Conservation (phyloP, 2,888 invertebrate species). For the Drosophila merina region DNA sequence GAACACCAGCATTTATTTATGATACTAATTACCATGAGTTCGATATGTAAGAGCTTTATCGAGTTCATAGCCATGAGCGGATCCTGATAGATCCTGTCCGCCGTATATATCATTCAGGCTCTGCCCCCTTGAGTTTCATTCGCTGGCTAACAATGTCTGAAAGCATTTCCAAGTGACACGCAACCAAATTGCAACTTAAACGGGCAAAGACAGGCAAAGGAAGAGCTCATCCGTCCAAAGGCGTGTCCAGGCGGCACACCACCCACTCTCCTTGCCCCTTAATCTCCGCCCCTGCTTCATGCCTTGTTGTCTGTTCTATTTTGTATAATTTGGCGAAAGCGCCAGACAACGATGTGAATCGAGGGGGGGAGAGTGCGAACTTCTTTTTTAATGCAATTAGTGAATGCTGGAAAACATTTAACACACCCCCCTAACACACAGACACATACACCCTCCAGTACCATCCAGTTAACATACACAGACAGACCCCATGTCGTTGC, state of each 20-base stretch:
- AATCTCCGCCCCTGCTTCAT: constrained; percentile 8
- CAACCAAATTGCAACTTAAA: constrained; percentile 75
- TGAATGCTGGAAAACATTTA: constrained; percentile 69
- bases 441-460: neutral
- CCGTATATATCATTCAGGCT: neutral
- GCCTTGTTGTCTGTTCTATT: constrained; percentile 54
- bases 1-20: too few species aligned
- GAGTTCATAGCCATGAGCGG: constrained; percentile 9
- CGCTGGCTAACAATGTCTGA: constrained; percentile 58
- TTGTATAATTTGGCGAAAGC: constrained; percentile 67
- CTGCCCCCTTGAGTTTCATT: neutral
- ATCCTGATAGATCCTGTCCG: constrained; percentile 23
- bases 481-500: constrained; percentile 25
- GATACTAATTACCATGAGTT: too few species aligned
- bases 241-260: constrained; percentile 33
- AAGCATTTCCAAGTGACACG: constrained; percentile 73
- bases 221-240: constrained; percentile 16
- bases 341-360: constrained; percentile 50
- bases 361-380: constrained; percentile 25
- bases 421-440: constrained; percentile 41
- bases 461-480: neutral
- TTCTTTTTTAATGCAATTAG: constrained; percentile 73
- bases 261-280: constrained; percentile 5
- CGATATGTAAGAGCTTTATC: too few species aligned
- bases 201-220: constrained; percentile 54